A percentile compares a stretch with the other conserved stretches of the same genome.
Conservation (phyloP, 2,888 invertebrate species). For the Troilus luridus region DNA sequence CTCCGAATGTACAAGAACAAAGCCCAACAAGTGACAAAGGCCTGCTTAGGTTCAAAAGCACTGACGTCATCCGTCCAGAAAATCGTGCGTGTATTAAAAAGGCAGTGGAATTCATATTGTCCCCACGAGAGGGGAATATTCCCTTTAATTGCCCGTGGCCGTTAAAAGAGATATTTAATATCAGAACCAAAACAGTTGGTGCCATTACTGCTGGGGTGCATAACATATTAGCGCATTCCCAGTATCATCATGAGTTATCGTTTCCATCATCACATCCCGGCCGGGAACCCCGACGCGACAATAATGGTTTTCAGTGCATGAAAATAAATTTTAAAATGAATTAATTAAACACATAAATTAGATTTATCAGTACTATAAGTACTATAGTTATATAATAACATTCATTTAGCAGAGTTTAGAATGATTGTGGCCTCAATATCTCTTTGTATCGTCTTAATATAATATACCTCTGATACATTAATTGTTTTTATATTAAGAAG, state of each 20-base stretch:
- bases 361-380: background rate
- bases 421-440: too few relatives aligned
- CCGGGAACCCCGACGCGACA: background rate
- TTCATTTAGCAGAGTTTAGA: background rate
- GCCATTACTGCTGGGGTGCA: constrained; percentile 7
- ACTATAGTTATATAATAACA: background rate
- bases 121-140: background rate
- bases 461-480: too few relatives aligned
- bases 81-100: background rate
- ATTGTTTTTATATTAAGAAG: too few relatives aligned
- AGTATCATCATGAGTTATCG: background rate
- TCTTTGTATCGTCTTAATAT: too few relatives aligned
- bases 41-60: background rate
- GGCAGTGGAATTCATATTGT: constrained; percentile 30
- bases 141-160: constrained; percentile 12
- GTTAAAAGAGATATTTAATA: constrained; percentile 43
- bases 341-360: background rate
- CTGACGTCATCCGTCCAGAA: background rate
- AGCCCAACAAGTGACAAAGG: background rate
- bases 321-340: background rate
- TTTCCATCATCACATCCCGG: background rate
- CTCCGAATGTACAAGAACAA: background rate
- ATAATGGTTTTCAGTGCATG: background rate
- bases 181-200: constrained; percentile 13
- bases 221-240: constrained; percentile 29